These are phyloP conservation scores for Anadara kagoshimensis DNA, from an alignment of 1,140 invertebrate species.

Conservation along the genomic window DNA sequence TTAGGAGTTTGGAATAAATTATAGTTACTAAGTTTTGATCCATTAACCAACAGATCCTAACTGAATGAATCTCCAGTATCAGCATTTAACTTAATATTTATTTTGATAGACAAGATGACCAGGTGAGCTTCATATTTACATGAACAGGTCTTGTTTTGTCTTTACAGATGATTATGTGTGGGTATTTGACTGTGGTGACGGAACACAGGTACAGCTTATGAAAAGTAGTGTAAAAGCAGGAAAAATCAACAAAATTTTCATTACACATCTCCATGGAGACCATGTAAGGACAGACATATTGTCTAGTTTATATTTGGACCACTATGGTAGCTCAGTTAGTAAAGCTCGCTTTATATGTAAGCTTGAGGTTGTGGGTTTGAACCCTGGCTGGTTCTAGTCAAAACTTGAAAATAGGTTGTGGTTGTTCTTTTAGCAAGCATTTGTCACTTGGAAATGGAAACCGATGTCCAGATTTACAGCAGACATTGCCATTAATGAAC, in stretches of 20 bases:
- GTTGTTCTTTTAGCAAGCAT: too few species aligned
- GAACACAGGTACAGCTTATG: conserved; percentile 75
- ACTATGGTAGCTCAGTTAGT: background rate
- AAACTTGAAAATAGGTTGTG: too few species aligned
- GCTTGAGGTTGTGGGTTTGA: background rate
- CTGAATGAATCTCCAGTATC: too few species aligned
- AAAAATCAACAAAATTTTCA: conserved; percentile 75
- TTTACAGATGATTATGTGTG: conserved; percentile 71
- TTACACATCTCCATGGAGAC: conserved; percentile 77
- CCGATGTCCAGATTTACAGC: too few species aligned
- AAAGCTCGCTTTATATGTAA: background rate
- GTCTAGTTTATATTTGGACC: background rate
- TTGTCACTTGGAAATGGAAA: too few species aligned
- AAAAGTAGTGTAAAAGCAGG: conserved; percentile 69
- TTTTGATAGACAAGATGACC: too few species aligned
- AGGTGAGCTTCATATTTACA: too few species aligned
- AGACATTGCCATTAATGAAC: too few species aligned
- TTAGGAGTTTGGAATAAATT: too few species aligned
- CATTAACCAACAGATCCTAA: too few species aligned
- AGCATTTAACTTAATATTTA: too few species aligned
- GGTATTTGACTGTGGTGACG: conserved; percentile 77
- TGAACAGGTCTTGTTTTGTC: background rate
- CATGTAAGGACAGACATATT: conserved; percentile 65
- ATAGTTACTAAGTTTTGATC: too few species aligned
- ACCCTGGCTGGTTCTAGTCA: background rate